Base-by-base conservation (phyloP, 2,888 invertebrate genomes). In the Buathra laborator region DNA sequence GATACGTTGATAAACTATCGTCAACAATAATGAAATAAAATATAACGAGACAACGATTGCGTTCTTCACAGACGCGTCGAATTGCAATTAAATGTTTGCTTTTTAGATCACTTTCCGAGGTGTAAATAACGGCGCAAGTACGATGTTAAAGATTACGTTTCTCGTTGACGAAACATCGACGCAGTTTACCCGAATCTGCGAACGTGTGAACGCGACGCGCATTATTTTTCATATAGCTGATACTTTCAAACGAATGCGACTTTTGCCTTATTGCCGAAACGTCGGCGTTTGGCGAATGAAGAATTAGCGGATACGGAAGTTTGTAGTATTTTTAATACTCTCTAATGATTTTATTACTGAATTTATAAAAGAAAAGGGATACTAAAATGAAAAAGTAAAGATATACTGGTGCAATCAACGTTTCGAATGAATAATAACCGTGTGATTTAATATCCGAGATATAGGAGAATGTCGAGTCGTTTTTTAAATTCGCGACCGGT, bases 341-440 rank as follows among this genome's bases (percentile, higher is more conserved):
- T 66, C 12, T 64, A 43, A 64, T 46, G 14, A 76, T 46, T 59
- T 37, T 37, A 29, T 59, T 59, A 64, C 32, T 66, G 53, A 7
- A 72, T 66, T 43, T 44, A 62, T 43, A 70, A 29, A 29, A 70
- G 6, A 53, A 37, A 24, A 24, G 24, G 24, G 19, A 19, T n/a
- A n/a, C n/a, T n/a, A 67, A 67, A 68, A 76, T 19, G 16, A 51
- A 51, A 48, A 37, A 37, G 37, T 37, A 29, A 77, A 67, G 24
- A 77, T 56, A 71, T 78, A 74, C 72, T 72, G 83, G 78, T 78
- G 83, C 83, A 83, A 83, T 83, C 48, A 66, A 78, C 46, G 64
- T 48, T 68, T 29, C 56, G 43, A 75, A 67, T 56, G 66, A 71
- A 76, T 70, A 44, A 37, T 16, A 68, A 66, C 29, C 14, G 70